Percentiles rank a stretch among this genome's conserved stretches.
Evolutionary conservation across 1,140 invertebrate species (phyloP).

Genomic region (Microplitis mediator): DNA sequence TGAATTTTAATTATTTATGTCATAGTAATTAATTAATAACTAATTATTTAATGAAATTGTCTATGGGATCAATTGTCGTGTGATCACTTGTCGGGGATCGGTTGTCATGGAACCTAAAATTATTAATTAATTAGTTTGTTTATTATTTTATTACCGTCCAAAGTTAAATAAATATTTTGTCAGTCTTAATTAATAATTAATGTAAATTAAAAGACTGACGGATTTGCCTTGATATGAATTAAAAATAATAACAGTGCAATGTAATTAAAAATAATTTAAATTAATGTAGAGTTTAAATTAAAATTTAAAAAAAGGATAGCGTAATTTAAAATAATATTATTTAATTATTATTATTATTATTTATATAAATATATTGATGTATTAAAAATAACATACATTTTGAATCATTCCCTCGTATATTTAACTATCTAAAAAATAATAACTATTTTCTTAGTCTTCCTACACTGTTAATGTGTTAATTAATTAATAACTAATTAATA

Average conservation of each 20-base stretch:
- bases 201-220: neutral
- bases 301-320: no score
- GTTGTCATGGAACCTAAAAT: no score
- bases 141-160: neutral
- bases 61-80: no score
- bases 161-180: neutral
- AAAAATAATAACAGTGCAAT: neutral
- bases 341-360: no score
- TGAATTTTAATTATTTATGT: no score
- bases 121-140: neutral
- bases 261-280: no score
- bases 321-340: no score
- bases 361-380: no score
- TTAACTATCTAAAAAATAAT: neutral
- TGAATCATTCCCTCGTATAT: neutral
- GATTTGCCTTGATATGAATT: conserved; percentile 2
- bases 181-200: neutral
- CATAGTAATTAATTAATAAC: no score
- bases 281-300: no score
- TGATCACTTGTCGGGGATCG: no score
- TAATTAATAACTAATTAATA: neutral
- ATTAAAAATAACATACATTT: neutral
- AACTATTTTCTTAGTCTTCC: conserved; percentile 19
- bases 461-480: neutral
- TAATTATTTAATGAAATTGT: no score